Evolutionary conservation across 1,140 invertebrate species (phyloP), one percentile per base, ranked within the genome.

Genomic region (Sminthurinus signatus): DNA sequence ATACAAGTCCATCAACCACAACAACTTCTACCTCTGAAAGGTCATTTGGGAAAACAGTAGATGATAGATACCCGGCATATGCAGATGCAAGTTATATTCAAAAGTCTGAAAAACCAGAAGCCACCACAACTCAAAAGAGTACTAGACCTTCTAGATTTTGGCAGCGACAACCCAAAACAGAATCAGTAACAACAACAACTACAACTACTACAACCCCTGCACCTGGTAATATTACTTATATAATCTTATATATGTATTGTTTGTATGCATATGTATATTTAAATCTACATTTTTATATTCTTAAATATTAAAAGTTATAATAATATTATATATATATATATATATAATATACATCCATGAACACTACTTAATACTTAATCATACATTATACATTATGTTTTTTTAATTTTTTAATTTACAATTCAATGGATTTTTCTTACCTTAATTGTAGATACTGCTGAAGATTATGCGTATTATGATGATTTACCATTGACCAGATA

Each of bases 141-240:
- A 36, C 3, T 5, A 63, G 54, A 51, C 36, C 52, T 56, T 63
- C 61, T n/a, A 64, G 62, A 51, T 64, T 64, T 57, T 64, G 62
- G 62, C 62, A 64, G 61, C 19, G 61, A 48, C 36, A 52, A 19
- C 43, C 44, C 28, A 64, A 58, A 46, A 46, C 32, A 21, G 55
- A 36, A 27, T 19, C 55, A 32, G 55, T 36, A 29, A 50, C 52
- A 17, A 48, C 52, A 25, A 57, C 54, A 15, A 64, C 62, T 29
- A 29, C 56, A 15, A 27, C 61, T 15, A 36, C 61, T 56, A 31
- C 42, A 3, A 28, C 42, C 25, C 15, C 21, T 54, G 21, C 57
- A 17, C 54, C 23, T 28, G 43, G 28, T 46, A 44, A 44, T n/a
- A 23, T 19, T 59, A 44, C 44, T 17, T 59, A 29, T n/a, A 44